A percentile compares a stretch with the other conserved stretches of the same genome.
Evolutionary conservation across 2,888 invertebrate genomes (phyloP).

Genomic region (Tuberolachnus salignus): DNA sequence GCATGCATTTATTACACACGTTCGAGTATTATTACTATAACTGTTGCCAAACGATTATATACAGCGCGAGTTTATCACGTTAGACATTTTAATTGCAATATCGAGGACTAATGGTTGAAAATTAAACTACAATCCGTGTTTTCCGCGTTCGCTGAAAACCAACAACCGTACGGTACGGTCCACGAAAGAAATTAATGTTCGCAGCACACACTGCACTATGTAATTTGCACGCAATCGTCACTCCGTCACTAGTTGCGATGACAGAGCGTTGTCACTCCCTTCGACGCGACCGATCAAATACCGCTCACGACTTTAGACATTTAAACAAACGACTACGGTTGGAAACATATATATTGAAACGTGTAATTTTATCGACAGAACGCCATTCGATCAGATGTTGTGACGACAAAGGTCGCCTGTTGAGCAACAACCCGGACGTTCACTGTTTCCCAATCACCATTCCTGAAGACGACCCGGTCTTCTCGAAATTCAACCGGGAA

Average conservation of each 20-base stretch:
- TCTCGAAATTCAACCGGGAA: constrained; percentile 60
- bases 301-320: too few species aligned
- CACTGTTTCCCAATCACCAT: constrained; percentile 61
- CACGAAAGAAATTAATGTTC: too few species aligned
- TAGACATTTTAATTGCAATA: background rate
- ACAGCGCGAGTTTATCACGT: background rate
- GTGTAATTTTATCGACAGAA: constrained; percentile 57
- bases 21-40: constrained; percentile 8
- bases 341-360: background rate
- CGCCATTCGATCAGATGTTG: constrained; percentile 68
- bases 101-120: background rate
- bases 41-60: constrained; percentile 15
- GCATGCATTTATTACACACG: background rate
- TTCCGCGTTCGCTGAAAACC: background rate
- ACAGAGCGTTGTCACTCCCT: background rate
- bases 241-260: background rate
- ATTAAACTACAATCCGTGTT: constrained; percentile 10
- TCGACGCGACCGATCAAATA: too few species aligned
- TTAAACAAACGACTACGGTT: background rate
- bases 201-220: too few species aligned
- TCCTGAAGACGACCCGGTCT: constrained; percentile 60
- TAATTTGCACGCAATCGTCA: too few species aligned
- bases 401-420: constrained; percentile 65
- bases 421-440: constrained; percentile 59
- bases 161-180: too few species aligned